A percentile compares a stretch with the other conserved stretches of the same genome.
Evolutionary conservation across 2,888 invertebrate species (phyloP).

Genomic region (Lepidonotus clava): DNA sequence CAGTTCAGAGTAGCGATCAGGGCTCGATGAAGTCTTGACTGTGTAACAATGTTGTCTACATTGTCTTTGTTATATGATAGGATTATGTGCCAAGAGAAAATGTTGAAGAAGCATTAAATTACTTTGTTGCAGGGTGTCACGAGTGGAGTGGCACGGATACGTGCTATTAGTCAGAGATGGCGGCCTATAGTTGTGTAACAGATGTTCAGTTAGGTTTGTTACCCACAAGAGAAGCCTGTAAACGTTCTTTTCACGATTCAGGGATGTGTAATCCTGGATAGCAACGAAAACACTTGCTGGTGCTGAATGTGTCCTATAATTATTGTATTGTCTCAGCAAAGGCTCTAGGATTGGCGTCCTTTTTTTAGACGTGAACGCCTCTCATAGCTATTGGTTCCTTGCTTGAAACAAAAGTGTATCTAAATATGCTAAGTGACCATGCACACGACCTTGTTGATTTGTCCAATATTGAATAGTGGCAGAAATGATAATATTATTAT

Average conservation of each 20-base stretch:
- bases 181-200: neutral
- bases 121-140: neutral
- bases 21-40: neutral
- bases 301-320: slow-evolving; percentile 15
- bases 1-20: neutral
- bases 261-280: neutral
- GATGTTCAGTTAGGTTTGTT: slow-evolving; percentile 18
- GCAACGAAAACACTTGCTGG: slow-evolving; percentile 48
- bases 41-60: neutral
- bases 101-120: slow-evolving; percentile 38
- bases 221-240: neutral
- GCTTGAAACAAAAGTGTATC: neutral
- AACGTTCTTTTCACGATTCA: neutral
- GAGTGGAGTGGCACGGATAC: neutral
- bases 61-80: slow-evolving; percentile 25
- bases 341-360: neutral
- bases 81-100: slow-evolving; percentile 45
- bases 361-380: neutral
- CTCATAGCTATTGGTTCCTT: neutral
- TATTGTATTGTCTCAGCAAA: neutral
- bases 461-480: neutral
- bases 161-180: neutral
- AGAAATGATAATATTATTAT: neutral
- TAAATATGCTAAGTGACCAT: neutral
- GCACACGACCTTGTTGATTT: slow-evolving; percentile 29